Percentiles rank a stretch among this genome's conserved stretches.
phyloP scores from a whole-genome alignment of 2,888 invertebrate species.

The Limenitis camilla region DNA sequence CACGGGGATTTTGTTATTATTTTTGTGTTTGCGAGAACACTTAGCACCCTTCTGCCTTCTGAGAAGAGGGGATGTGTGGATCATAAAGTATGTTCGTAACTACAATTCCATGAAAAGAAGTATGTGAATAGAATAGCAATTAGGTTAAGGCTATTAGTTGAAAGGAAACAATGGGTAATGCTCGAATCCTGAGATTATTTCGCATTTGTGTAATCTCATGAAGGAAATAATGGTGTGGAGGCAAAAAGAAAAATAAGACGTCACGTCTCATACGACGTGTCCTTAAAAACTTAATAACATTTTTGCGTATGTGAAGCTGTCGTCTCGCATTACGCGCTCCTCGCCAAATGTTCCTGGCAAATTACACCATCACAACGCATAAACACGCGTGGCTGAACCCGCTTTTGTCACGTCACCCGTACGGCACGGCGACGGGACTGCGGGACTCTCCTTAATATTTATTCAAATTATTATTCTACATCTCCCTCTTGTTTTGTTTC shows the following conservation, averaged over 20 bases:
- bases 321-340: constrained; percentile 47
- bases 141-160: constrained; percentile 34
- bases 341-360: constrained; percentile 50
- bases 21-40: constrained; percentile 68
- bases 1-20: constrained; percentile 73
- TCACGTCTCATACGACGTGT: constrained; percentile 32
- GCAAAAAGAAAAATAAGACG: constrained; percentile 36
- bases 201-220: constrained; percentile 21
- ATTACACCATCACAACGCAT: constrained; percentile 66
- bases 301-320: constrained; percentile 54
- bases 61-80: constrained; percentile 61
- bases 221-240: constrained; percentile 31
- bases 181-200: constrained; percentile 22
- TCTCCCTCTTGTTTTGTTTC: constrained; percentile 65
- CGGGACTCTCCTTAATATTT: constrained; percentile 65
- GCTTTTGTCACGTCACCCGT: constrained; percentile 63
- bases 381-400: constrained; percentile 59
- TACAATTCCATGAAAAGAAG: constrained; percentile 53
- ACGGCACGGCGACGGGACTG: no score
- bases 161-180: constrained; percentile 49
- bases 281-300: constrained; percentile 64
- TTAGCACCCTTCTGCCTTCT: no score
- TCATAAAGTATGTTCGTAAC: constrained; percentile 52
- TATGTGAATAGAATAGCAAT: constrained; percentile 66
- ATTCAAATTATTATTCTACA: constrained; percentile 70